Evolutionary conservation across 2,888 invertebrate genomes (phyloP), one percentile per base, ranked within the genome.

Genomic region (Apotomis turbidana): DNA sequence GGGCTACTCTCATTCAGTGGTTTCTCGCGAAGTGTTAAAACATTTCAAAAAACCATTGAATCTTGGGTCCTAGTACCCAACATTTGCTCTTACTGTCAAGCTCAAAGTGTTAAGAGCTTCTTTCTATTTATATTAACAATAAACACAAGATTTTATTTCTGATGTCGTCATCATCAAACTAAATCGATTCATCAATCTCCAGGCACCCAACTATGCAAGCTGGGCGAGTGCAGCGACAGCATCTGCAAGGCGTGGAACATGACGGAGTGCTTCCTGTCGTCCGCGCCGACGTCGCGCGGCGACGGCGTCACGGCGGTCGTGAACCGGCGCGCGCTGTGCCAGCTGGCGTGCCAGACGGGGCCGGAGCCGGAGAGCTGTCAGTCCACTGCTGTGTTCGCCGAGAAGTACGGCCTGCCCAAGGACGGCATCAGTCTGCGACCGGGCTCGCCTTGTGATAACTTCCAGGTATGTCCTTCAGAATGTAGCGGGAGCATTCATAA

Each of bases 361-460:
- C 96, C 96, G 13, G 95, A 96, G 78, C 90, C 94, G 1, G 93
- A 94, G 79, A 95, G 96, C 5, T 98, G 98, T 84, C 94, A 96
- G 75, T 97, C 98, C 85, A 98, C 98, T 3, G 97, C 97, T 62
- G 97, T 98, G 87, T 97, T 98, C 89, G 96, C 97, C 0, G 89
- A 94, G 9, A 84, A 94, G 38, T 96, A 96, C 38, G 96, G 96
- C 41, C 88, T 98, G 80, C 97, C 97, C 0, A 89, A 90, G 0
- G 97, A 97, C 12, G 98, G 97, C 13, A 97, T 98, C 77, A 97
- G 97, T 79, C 91, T 99, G 76, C 94, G 98, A 66, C 99, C 99
- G 5, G 99, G 99, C 36, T 98, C 99, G 63, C 99, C 99, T 0
- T 99, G 99, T 90, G 99, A 99, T 90, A 99, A 99, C 91, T 99